phyloP scores from a whole-genome alignment of 2,797 vertebrate species.

The Pampus argenteus region DNA sequence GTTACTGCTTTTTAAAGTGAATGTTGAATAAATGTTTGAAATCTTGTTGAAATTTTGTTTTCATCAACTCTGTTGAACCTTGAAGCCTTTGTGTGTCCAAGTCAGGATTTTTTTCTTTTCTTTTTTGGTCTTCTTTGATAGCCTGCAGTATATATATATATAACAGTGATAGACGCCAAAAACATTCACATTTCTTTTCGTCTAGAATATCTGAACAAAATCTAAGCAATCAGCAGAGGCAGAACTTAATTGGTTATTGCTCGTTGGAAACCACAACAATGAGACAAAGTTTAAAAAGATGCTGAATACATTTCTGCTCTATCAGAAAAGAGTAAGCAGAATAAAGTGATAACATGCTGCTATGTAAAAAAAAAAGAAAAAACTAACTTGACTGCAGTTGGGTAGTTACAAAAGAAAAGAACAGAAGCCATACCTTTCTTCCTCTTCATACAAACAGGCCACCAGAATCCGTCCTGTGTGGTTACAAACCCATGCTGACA shows the following conservation, averaged over 20 bases:
- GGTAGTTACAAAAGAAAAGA: neutral
- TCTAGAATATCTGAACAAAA: constrained; percentile 10
- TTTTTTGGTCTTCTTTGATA: too few species aligned
- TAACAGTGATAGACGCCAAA: neutral
- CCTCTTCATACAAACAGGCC: constrained; percentile 85
- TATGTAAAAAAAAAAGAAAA: neutral
- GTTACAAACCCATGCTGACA: constrained; percentile 84
- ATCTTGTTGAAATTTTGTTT: too few species aligned
- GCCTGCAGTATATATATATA: neutral
- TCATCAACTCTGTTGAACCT: neutral
- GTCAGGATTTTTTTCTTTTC: neutral
- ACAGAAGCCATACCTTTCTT: constrained; percentile 66
- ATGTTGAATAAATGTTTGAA: neutral
- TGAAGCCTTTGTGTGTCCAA: neutral
- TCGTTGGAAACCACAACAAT: neutral
- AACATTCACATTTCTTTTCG: neutral
- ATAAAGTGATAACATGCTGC: neutral
- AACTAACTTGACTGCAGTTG: neutral
- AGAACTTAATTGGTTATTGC: neutral
- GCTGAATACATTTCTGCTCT: neutral
- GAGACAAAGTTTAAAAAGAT: neutral
- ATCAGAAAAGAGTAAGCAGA: neutral
- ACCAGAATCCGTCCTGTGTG: constrained; percentile 88
- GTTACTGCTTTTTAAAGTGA: neutral
- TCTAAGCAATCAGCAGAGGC: constrained; percentile 1